phyloP scores from a whole-genome alignment of 2,888 invertebrate genomes.

The Drosophila mimica region DNA sequence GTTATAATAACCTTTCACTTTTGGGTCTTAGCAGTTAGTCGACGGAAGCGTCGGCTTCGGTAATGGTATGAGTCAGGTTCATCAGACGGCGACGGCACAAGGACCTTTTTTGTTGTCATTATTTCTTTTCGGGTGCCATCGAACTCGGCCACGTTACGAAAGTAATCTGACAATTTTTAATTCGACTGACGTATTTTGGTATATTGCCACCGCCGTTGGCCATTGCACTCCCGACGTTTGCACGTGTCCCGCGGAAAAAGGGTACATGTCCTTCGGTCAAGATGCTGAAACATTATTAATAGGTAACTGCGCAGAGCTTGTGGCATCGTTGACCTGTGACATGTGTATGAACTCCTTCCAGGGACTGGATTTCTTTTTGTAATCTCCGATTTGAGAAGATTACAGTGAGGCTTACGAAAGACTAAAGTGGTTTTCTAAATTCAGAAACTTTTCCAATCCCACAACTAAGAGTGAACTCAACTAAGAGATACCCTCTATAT shows the following conservation, averaged over 20 bases:
- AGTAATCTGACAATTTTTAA: slow-evolving; percentile 19
- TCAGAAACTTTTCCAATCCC: background rate
- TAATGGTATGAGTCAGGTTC: slow-evolving; percentile 37
- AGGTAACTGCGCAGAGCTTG: background rate
- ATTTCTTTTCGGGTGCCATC: slow-evolving; percentile 26
- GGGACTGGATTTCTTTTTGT: background rate
- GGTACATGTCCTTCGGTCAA: background rate
- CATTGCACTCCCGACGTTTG: slow-evolving; percentile 27
- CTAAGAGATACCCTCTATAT: background rate
- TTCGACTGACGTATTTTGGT: slow-evolving; percentile 19
- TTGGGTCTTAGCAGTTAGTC: slow-evolving; percentile 46
- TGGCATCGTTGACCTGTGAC: background rate
- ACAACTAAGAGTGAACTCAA: background rate
- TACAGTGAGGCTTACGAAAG: too few species aligned
- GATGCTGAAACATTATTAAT: background rate
- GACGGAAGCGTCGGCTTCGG: slow-evolving; percentile 54
- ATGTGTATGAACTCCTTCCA: background rate
- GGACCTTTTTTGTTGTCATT: slow-evolving; percentile 9
- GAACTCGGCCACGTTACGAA: slow-evolving; percentile 51
- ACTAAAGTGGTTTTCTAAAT: background rate
- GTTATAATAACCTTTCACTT: slow-evolving; percentile 75
- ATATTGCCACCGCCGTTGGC: slow-evolving; percentile 34
- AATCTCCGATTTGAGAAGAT: background rate
- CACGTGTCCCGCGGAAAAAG: background rate
- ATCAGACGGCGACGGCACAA: slow-evolving; percentile 33